Evolutionary conservation across 2,113 vertebrate genomes (phyloP).

Genomic region (Leuciscus idus): DNA sequence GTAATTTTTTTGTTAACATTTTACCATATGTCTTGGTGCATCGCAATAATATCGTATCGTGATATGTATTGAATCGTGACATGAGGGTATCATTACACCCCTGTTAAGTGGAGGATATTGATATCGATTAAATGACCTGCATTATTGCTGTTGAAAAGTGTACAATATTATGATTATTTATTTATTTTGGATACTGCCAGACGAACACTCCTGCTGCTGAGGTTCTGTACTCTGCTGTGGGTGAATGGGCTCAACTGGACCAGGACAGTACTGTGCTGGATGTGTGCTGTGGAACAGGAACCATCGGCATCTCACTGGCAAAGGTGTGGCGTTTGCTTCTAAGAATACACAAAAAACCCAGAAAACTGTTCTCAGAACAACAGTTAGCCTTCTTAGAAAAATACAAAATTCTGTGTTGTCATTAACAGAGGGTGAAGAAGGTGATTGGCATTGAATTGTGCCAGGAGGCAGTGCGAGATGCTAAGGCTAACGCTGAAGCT

Average conservation of each 20-base stretch:
- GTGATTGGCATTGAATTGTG: constrained; percentile 94
- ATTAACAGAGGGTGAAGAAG: constrained; percentile 86
- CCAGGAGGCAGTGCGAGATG: constrained; percentile 92
- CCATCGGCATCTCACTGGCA: constrained; percentile 94
- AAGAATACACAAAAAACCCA: neutral
- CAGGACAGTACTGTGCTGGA: constrained; percentile 86
- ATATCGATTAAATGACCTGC: neutral
- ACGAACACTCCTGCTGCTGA: constrained; percentile 93
- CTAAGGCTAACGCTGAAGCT: constrained; percentile 84
- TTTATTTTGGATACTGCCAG: constrained; percentile 64
- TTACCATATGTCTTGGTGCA: too few relatives aligned
- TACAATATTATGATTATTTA: neutral
- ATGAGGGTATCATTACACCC: too few relatives aligned
- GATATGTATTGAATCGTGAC: too few relatives aligned
- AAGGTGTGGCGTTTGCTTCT: constrained; percentile 70
- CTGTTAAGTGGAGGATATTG: neutral
- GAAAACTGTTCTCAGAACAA: neutral
- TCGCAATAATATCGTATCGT: too few relatives aligned
- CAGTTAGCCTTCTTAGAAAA: neutral
- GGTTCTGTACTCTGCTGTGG: constrained; percentile 87
- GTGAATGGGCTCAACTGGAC: constrained; percentile 88
- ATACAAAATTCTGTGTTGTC: neutral
- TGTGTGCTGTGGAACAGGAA: constrained; percentile 94
- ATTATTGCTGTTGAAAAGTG: neutral
- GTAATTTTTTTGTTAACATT: too few relatives aligned